Base-by-base conservation (phyloP, 2,797 vertebrate genomes). In the Sebastolobus altivelis region DNA sequence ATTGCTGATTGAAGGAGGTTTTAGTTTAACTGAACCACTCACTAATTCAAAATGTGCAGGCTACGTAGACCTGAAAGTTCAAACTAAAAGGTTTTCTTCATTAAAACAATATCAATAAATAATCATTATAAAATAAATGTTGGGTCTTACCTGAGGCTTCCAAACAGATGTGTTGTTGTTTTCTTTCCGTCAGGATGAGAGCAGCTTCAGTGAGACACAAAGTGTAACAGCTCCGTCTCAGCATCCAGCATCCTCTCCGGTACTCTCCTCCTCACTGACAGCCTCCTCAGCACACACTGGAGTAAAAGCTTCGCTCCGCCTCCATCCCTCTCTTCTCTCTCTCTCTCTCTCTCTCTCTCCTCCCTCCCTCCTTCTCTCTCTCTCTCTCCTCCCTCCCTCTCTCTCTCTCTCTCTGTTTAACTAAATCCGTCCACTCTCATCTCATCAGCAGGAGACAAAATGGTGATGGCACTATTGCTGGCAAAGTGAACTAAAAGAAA, bases 341-440 rank as follows among this genome's bases (percentile, higher is more conserved):
- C n/a, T 86, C 67, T 12, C 70, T 13, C 37, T 5, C n/a, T 62
- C 38, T 37, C 59, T 10, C 54, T 3, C 14, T 2, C 52, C n/a
- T 55, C 69, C 2, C 35, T 5, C 8, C 18, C 40, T 11, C 65
- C 8, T 0, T 35, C 33, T 8, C 27, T 3, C 31, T 2, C 67
- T 12, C 70, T 14, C 38, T 5, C n/a, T 68, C 54, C 25, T 25
- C 25, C 25, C 38, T 27, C 25, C 7, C 14, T 8, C 27, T 3
- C 31, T 2, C 67, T 12, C 70, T 14, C 38, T 5, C n/a, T 68
- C 58, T 61, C 69, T 16, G 22, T 87, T 72, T 83, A 77, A 91
- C 82, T 81, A 59, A 88, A 85, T 66, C 83, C 18, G 10, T 92
- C 91, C 55, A n/a, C 71, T 91, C 85, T 78, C 86, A 88, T 91